Base-by-base conservation (phyloP, 1,140 invertebrate species). In the Sarcophaga peregrina region DNA sequence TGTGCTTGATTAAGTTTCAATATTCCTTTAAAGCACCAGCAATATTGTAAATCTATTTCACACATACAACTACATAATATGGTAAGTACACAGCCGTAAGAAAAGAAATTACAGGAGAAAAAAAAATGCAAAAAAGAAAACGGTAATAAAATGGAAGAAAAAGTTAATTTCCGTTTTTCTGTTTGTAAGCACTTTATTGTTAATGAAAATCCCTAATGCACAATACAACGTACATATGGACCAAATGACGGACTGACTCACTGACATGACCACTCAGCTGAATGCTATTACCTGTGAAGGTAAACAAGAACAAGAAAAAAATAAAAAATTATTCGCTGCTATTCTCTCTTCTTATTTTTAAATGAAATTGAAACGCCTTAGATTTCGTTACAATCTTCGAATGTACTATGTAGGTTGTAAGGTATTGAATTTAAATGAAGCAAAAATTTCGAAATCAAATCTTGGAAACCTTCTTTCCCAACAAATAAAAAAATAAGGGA, bases 91-190 rank as follows among this genome's bases (percentile, higher is more conserved):
- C 25, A 37, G 25, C 25, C 25, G 25, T 37, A 37, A 37, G 4
- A 37, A 37, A 37, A 2, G 25, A 37, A 37, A 37, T 37, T 37
- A 37, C 1, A 37, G 25, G 4, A 37, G 25, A 37, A 37, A 4
- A 37, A 37, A 74, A 82, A 82, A 82, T 13, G 11, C 25, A 45
- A 62, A 45, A 82, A 82, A 25, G 15, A 47, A 58, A 13, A 58
- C 7, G 7, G 1, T 1, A 52, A 58, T n/a, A 58, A 58, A 58
- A 58, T n/a, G 54, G 13, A 58, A 15, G 15, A 48, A 76, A 76
- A 76, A 76, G 46, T 76, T 48, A 76, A 76, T 76, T 76, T 76
- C 74, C 74, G 74, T 37, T 76, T n/a, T 76, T 76, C 45, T 76
- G 74, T 47, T 45, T 76, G 54, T 58, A 58, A 58, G 54, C 13